Conservation (phyloP, 1,140 invertebrate species). For the Chrysomallon squamiferum region DNA sequence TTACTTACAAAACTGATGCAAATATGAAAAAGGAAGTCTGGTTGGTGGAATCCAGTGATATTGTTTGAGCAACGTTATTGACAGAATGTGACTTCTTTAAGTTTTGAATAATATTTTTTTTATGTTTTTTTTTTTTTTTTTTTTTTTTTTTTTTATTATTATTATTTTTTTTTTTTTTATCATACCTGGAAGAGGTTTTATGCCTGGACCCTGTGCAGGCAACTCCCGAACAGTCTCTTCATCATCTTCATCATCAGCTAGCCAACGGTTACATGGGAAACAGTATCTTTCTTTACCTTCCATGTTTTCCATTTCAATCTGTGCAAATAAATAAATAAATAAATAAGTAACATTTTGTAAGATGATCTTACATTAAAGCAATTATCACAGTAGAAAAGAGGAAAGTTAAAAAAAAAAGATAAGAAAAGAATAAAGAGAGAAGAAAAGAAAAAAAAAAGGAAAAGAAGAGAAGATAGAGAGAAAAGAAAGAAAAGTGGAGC, state of each 20-base stretch:
- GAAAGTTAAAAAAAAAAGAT: too few species aligned
- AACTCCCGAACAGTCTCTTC: slow-evolving; percentile 58
- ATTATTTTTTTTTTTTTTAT: neutral
- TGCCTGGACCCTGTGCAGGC: slow-evolving; percentile 57
- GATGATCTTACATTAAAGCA: too few species aligned
- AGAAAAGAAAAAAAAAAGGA: too few species aligned
- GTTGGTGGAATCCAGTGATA: too few species aligned
- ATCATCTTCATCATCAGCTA: slow-evolving; percentile 62
- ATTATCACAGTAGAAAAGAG: too few species aligned
- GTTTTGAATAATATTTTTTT: neutral
- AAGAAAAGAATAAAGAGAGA: too few species aligned
- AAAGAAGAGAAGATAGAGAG: too few species aligned
- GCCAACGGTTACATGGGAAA: slow-evolving; percentile 61
- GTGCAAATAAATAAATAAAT: neutral
- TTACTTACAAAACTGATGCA: too few species aligned
- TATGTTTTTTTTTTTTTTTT: neutral
- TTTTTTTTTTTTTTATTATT: neutral
- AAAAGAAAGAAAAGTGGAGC: neutral
- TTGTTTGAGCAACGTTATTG: too few species aligned
- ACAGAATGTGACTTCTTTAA: neutral
- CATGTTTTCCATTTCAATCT: slow-evolving; percentile 62
- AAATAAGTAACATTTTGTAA: too few species aligned
- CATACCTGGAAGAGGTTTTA: slow-evolving; percentile 52
- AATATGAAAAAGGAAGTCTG: neutral
- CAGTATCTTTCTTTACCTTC: slow-evolving; percentile 49